Base-by-base conservation (phyloP, 2,888 invertebrate species). In the Eremobia ochroleuca region DNA sequence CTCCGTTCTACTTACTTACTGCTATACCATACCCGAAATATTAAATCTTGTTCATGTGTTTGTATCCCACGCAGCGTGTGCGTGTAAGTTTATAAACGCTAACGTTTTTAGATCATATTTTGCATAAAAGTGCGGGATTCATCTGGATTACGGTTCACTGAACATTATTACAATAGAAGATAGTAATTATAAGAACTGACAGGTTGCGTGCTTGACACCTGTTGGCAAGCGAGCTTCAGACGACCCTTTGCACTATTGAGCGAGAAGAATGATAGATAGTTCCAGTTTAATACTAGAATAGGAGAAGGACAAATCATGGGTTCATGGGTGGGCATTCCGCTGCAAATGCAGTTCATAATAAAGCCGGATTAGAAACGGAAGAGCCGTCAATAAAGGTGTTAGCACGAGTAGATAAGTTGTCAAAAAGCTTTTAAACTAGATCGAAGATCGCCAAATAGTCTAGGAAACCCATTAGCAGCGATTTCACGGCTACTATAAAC, bases 341-440 rank as follows among this genome's bases (percentile, higher is more conserved):
- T 61, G 9, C 69, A 77, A 79, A 81, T 76, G 9, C 52, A 79
- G 59, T 79, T 64, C 31, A 65, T 81, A 81, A 64, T 75, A 77
- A 77, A 66, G 55, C 76, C 49, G 62, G 84, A 85, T 81, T 81
- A 82, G 46, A 75, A 88, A 85, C 85, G 88, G 83, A 87, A 86
- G 86, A 79, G 75, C 85, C 64, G 84, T 78, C 89, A 81, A 88
- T 89, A 90, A 90, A 91, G 91, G 91, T 92, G 92, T 91, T 94
- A 92, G 93, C 92, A 91, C 91, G 87, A 85, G 87, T 88, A 89
- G 91, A 90, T 92, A 92, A 94, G 91, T 93, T 95, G 96, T 95
- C 96, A 94, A 94, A 96, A 96, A 95, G 95, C 95, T 96, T 96
- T 96, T 95, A 96, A 93, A 94, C 91, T 92, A 92, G 90, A 93